phyloP scores from a whole-genome alignment of 2,113 vertebrate species.

The Numida meleagris region DNA sequence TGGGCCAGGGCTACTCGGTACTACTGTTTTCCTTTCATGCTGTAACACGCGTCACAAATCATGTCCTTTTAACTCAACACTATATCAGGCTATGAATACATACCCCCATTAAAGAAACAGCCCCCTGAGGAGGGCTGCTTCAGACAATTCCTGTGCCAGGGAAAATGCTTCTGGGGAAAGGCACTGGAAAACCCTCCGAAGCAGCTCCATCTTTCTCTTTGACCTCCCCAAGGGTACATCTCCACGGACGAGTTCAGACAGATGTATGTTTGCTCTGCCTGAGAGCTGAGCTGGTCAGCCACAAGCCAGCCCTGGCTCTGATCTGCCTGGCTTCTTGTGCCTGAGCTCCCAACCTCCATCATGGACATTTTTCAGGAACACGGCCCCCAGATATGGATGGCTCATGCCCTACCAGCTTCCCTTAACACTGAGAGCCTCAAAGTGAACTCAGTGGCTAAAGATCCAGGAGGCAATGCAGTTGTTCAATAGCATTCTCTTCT shows the following conservation, averaged over 20 bases:
- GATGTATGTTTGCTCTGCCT: neutral
- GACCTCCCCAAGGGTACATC: neutral
- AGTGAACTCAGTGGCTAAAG: neutral
- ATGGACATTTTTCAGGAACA: neutral
- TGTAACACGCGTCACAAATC: neutral
- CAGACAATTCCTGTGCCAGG: neutral
- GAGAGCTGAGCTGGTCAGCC: accelerated
- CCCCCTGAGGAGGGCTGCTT: neutral
- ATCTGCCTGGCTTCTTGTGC: neutral
- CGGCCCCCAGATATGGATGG: neutral
- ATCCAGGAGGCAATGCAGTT: neutral
- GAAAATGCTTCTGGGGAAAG: neutral
- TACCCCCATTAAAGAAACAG: neutral
- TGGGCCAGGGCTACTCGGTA: accelerated
- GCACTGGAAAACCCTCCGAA: neutral
- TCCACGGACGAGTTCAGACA: accelerated
- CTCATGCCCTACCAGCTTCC: neutral
- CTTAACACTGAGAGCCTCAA: neutral
- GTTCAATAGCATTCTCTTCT: accelerated
- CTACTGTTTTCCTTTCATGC: neutral
- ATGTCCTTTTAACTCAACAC: neutral
- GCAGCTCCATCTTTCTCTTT: neutral
- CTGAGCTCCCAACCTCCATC: neutral
- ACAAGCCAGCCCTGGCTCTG: neutral
- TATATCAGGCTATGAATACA: neutral